A percentile compares a stretch with the other conserved stretches of the same genome.
phyloP scores from a whole-genome alignment of 2,113 vertebrate species.

The Taurulus bubalis region DNA sequence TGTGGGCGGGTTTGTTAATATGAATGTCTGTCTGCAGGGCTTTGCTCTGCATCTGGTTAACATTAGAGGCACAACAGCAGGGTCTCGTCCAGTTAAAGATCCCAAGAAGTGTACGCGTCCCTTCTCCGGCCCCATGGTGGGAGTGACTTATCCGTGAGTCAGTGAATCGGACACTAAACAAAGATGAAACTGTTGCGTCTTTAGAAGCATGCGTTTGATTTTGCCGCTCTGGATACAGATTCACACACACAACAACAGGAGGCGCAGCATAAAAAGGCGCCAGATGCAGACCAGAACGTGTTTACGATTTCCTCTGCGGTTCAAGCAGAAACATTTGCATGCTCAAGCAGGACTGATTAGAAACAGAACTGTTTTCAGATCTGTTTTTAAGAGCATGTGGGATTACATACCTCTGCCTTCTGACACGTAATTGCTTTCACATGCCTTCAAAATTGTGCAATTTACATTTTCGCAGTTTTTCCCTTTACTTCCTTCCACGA shows the following conservation, averaged over 20 bases:
- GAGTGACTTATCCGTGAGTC: not conserved
- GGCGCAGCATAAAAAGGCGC: constrained; percentile 6
- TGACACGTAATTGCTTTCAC: constrained; percentile 16
- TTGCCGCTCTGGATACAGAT: not conserved
- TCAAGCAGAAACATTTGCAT: not conserved
- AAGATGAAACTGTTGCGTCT: constrained; percentile 41
- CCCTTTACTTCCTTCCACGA: not conserved
- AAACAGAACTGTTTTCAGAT: constrained; percentile 13
- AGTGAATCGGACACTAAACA: constrained; percentile 22
- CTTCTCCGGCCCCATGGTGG: constrained; percentile 18
- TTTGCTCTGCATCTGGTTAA: constrained; percentile 59
- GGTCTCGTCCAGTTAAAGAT: constrained; percentile 11
- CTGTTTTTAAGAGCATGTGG: constrained; percentile 35
- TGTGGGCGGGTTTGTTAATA: constrained; percentile 2
- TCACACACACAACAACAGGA: constrained; percentile 21
- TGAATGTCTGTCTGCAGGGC: not conserved
- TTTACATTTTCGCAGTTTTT: not conserved
- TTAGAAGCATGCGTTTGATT: not conserved
- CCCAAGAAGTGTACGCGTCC: constrained; percentile 28
- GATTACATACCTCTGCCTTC: constrained; percentile 20
- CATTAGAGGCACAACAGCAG: constrained; percentile 33
- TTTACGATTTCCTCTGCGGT: constrained; percentile 1
- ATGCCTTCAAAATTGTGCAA: not conserved
- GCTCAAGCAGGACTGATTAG: constrained; percentile 5
- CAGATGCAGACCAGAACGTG: constrained; percentile 25